Evolutionary conservation across 2,113 vertebrate species (phyloP).

Genomic region (Laticauda colubrina): DNA sequence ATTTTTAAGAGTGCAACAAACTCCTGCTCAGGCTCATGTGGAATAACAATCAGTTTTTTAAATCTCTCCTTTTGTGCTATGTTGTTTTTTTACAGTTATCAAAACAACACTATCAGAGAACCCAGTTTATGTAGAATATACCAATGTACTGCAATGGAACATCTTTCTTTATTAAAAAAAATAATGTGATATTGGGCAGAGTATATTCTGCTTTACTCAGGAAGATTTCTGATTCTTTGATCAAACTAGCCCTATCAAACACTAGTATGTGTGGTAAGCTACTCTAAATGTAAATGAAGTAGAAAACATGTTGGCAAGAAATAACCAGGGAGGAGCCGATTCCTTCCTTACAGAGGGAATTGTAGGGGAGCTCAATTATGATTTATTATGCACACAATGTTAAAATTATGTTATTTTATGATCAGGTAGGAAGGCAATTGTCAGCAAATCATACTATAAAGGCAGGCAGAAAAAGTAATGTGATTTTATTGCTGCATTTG

Average conservation of each 20-base stretch:
- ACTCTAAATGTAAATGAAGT: conserved; percentile 29
- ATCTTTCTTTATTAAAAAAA: neutral
- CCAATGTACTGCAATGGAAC: neutral
- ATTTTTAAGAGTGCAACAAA: neutral
- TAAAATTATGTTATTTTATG: conserved; percentile 32
- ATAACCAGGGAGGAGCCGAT: conserved; percentile 15
- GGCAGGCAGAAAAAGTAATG: conserved; percentile 28
- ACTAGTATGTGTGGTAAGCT: conserved; percentile 16
- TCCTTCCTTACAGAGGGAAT: neutral
- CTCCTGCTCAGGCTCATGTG: neutral
- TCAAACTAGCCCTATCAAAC: neutral
- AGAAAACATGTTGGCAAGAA: conserved; percentile 20
- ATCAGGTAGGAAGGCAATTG: conserved; percentile 34
- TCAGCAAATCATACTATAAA: conserved; percentile 41
- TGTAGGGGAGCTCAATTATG: conserved; percentile 10
- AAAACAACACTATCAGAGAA: neutral
- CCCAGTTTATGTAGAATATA: neutral
- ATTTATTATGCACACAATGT: conserved; percentile 19
- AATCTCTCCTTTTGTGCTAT: neutral
- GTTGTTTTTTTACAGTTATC: neutral
- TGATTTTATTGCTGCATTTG: conserved; percentile 36
- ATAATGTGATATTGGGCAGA: neutral
- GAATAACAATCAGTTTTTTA: neutral
- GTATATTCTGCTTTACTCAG: neutral
- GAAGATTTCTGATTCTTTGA: conserved; percentile 12